Conservation (phyloP, 2,113 vertebrate genomes). For the Prinia subflava region DNA sequence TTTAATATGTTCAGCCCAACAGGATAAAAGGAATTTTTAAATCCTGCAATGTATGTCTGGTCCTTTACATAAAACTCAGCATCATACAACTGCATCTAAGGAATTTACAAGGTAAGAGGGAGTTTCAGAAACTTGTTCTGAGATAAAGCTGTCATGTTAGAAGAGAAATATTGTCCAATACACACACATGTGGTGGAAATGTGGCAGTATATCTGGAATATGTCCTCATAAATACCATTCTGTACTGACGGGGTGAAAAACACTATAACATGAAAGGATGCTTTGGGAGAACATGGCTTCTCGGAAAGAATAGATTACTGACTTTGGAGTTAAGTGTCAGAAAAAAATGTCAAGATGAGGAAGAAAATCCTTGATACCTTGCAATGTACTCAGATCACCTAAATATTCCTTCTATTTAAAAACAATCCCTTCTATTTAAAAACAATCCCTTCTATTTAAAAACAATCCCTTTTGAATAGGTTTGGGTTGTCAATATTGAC, state of each 20-base stretch:
- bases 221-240: background rate
- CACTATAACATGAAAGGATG: background rate
- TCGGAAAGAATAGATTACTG: background rate
- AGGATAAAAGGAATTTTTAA: background rate
- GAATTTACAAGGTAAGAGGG: constrained; percentile 32
- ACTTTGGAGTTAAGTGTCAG: background rate
- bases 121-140: constrained; percentile 14
- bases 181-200: background rate
- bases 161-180: background rate
- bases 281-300: background rate
- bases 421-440: background rate
- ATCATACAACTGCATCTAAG: background rate
- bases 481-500: background rate
- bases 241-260: background rate
- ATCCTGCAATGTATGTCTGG: background rate
- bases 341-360: background rate
- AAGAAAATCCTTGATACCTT: background rate
- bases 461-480: background rate
- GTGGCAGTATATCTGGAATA: background rate
- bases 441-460: background rate
- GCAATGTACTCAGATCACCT: background rate
- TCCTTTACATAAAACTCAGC: background rate
- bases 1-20: background rate
- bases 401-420: background rate
- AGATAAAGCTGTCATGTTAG: constrained; percentile 17